These are phyloP conservation scores for Adrianichthys oophorus DNA, from an alignment of 2,797 vertebrate species.

Conservation along the genomic window DNA sequence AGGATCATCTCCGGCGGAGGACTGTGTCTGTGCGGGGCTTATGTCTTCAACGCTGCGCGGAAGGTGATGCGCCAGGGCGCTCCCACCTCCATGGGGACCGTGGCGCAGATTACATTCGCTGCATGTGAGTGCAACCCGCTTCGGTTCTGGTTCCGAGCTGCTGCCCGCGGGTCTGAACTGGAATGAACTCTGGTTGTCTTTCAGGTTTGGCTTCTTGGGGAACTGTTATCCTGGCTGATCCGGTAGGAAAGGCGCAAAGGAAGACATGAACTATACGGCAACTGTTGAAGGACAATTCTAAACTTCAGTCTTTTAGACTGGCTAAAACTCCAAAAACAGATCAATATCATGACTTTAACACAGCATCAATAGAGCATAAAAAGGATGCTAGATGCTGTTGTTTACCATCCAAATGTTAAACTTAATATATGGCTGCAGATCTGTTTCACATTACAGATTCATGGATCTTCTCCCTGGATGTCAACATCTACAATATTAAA, in stretches of 20 bases:
- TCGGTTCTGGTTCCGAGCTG: background rate
- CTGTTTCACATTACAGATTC: too few relatives aligned
- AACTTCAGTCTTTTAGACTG: background rate
- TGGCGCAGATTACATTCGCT: conserved; percentile 68
- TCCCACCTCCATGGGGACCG: conserved; percentile 43
- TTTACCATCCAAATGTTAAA: background rate
- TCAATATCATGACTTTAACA: too few relatives aligned
- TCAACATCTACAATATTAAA: too few relatives aligned
- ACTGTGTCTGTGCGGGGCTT: conserved; percentile 54
- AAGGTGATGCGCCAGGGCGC: conserved; percentile 42
- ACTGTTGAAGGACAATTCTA: background rate
- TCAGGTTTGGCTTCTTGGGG: conserved; percentile 72
- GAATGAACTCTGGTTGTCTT: background rate
- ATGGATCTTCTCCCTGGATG: background rate
- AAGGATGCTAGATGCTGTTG: background rate
- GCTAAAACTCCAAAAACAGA: too few relatives aligned
- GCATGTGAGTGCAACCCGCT: conserved; percentile 49
- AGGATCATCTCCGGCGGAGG: conserved; percentile 66
- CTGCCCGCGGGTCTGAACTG: too few relatives aligned
- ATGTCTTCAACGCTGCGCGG: conserved; percentile 62
- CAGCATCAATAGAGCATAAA: background rate
- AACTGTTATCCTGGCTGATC: conserved; percentile 60
- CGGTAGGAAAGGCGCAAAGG: conserved; percentile 54
- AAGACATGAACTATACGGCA: conserved; percentile 35
- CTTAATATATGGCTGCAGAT: too few relatives aligned